Percentiles rank a stretch among this genome's conserved stretches.
phyloP scores from a whole-genome alignment of 2,113 vertebrate species.

The Centropus unirufus region DNA sequence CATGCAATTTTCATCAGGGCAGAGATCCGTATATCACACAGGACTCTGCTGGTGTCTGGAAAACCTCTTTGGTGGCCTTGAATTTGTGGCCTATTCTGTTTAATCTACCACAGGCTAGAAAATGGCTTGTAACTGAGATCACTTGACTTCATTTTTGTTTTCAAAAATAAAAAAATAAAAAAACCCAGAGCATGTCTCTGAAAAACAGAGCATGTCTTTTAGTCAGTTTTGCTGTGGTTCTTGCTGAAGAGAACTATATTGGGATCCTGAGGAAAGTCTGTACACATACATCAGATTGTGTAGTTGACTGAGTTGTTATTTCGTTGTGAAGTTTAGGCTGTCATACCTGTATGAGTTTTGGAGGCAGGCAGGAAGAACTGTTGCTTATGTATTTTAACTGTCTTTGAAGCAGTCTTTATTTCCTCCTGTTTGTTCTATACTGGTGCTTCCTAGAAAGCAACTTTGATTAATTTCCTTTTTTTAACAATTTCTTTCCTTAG shows the following conservation, averaged over 20 bases:
- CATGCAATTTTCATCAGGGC: rapidly evolving
- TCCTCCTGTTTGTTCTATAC: not conserved
- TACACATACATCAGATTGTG: not conserved
- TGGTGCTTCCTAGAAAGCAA: not conserved
- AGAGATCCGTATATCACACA: not conserved
- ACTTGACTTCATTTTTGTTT: not conserved
- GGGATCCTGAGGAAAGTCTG: not conserved
- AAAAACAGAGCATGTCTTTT: not conserved
- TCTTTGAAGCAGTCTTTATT: not conserved
- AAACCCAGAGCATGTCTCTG: too few species aligned
- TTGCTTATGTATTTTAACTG: not conserved
- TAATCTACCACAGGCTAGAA: not conserved
- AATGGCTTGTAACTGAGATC: not conserved
- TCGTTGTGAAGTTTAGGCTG: not conserved
- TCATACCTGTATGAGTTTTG: not conserved
- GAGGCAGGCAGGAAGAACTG: not conserved
- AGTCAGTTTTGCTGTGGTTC: not conserved
- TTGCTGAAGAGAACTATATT: not conserved
- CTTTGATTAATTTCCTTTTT: not conserved
- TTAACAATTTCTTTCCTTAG: not conserved
- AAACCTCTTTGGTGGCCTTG: not conserved
- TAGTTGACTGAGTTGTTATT: not conserved
- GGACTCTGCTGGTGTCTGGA: not conserved
- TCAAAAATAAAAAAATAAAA: too few species aligned
- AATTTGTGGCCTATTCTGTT: not conserved